Conservation (phyloP, 2,797 vertebrate genomes). For the Ctenochaetus hawaiiensis region DNA sequence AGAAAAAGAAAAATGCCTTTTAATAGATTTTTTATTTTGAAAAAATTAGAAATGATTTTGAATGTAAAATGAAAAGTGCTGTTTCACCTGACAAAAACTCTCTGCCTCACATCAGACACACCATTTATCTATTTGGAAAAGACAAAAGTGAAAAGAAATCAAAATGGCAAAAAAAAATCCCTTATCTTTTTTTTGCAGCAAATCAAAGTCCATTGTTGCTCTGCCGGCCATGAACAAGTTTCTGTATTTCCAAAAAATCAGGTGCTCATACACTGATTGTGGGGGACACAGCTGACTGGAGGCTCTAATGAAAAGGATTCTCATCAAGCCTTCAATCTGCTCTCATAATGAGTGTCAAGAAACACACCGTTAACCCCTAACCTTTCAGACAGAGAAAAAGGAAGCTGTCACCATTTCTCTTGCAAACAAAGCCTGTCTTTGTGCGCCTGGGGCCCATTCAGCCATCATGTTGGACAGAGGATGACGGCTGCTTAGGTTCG, state of each 20-base stretch:
- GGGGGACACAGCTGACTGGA: constrained; percentile 54
- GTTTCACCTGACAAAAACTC: neutral
- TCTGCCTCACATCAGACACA: neutral
- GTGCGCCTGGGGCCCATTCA: neutral
- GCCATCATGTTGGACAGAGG: neutral
- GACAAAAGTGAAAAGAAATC: neutral
- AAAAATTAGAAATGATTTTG: neutral
- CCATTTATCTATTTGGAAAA: neutral
- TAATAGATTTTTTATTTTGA: neutral
- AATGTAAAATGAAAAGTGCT: neutral
- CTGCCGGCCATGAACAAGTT: constrained; percentile 7
- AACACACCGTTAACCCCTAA: constrained; percentile 52
- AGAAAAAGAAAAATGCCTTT: neutral
- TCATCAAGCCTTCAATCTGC: constrained; percentile 57
- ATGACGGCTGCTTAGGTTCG: constrained; percentile 25
- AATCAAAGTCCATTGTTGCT: constrained; percentile 43
- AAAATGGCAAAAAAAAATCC: neutral
- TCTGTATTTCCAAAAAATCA: constrained; percentile 32
- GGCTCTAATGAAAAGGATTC: constrained; percentile 65
- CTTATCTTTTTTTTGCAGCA: constrained; percentile 28
- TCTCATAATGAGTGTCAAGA: constrained; percentile 54
- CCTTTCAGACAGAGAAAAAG: constrained; percentile 32
- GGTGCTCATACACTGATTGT: constrained; percentile 50
- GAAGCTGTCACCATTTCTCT: constrained; percentile 35
- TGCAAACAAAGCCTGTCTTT: constrained; percentile 39